Base-by-base conservation (phyloP, 1,140 invertebrate genomes). In the Zophobas morio region DNA sequence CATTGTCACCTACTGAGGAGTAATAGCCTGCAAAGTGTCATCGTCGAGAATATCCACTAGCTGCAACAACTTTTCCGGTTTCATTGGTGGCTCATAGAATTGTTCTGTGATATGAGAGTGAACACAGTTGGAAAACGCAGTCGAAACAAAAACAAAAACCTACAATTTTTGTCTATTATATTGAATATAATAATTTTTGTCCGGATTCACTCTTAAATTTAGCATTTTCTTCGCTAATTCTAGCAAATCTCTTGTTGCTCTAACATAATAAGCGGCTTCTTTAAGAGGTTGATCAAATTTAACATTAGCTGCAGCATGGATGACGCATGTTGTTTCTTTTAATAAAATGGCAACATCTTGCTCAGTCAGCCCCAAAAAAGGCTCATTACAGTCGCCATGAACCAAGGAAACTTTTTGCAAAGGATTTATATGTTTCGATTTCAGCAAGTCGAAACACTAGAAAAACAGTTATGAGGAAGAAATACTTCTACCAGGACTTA, bases 121-220 rank as follows among this genome's bases (percentile, higher is more conserved):
- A 57, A 89, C 83, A 81, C 92, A 93, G 70, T 92, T 87, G 6
- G 90, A 88, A 84, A 89, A 93, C 2, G 92, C 92, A 0, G 92
- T 93, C 1, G 91, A 93, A 36, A 93, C 75, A 49, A 79, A 76
- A 6, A 82, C 57, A 40, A 82, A 79, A 42, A 42, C 40, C 81
- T 80, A 71, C 20, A 80, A 77, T 20, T 20, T 20, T 20, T 20
- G 6, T 70, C 3, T 0, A 60, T 60, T 60, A 5, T 20, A 2
- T 39, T 3, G 4, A 39, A 4, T n/a, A 46, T 34, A 35, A 49
- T 6, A 63, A 47, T 8, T 40, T 8, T 36, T 6, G 36, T 6
- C 34, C 20, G 53, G 53, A 54, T 8, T 0, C 57, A 82, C 79
- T 71, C 60, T 81, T 8, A 82, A 76, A n/a, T 83, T 74, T 20